Evolutionary conservation across 2,797 vertebrate species (phyloP).

Genomic region (Phylloscopus collybita): DNA sequence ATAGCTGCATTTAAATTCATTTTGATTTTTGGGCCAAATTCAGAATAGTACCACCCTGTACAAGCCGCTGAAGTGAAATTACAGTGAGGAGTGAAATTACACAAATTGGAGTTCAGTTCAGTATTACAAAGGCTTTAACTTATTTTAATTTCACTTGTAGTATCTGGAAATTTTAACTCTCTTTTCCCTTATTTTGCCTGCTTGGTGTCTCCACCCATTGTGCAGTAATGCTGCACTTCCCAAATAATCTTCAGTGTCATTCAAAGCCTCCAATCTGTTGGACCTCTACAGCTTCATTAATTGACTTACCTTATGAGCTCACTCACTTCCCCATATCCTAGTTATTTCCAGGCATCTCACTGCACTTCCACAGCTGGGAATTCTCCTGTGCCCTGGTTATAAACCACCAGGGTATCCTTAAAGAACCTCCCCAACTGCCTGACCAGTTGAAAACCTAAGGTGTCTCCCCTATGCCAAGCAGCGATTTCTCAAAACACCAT

Average conservation of each 20-base stretch:
- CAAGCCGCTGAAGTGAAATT: background rate
- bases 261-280: background rate
- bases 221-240: background rate
- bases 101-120: background rate
- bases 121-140: background rate
- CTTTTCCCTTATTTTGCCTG: background rate
- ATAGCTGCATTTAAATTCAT: background rate
- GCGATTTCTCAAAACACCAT: background rate
- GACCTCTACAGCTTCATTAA: background rate
- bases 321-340: background rate
- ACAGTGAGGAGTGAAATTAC: background rate
- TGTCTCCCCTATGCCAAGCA: background rate
- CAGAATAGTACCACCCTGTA: background rate
- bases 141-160: background rate
- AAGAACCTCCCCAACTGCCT: background rate
- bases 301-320: background rate
- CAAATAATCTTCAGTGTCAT: background rate
- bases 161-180: background rate
- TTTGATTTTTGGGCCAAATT: constrained; percentile 8
- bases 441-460: background rate
- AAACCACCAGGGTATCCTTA: background rate
- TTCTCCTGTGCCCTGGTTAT: background rate
- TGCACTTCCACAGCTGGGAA: background rate
- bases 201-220: background rate
- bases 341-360: background rate